Evolutionary conservation across 2,888 invertebrate species (phyloP), one percentile per base, ranked within the genome.

Genomic region (Celastrina argiolus): DNA sequence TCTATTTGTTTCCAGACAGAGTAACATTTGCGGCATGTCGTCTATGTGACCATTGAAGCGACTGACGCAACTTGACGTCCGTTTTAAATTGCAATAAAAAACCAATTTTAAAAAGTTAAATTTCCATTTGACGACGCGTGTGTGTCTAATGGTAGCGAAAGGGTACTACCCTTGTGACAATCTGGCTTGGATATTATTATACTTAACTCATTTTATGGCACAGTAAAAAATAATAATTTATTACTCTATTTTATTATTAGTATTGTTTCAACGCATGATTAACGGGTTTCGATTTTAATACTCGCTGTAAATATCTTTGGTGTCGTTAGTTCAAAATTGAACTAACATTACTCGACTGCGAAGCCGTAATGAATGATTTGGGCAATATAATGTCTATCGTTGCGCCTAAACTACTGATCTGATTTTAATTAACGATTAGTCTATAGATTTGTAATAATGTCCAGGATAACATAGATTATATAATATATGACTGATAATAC

Each of bases 71-170:
- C 5, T 51, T 51, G 51, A 61, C 61, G 22, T 36, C 61, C 61
- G 36, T 39, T 61, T 61, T 39, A 36, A 61, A 36, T 61, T 26
- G 61, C 80, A 83, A 88, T 89, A 88, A 86, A 88, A 87, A 80
- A 81, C 82, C 84, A 88, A 88, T 88, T 88, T 87, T 76, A 83
- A 88, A 85, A 87, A 85, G 85, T 86, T 88, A 83, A 88, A 89
- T 77, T 84, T 81, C 83, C 81, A 86, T 87, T 87, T 85, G 85
- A 81, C 87, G 80, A 76, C 87, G 87, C 77, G 83, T 88, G 89
- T 87, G 89, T 89, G 88, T 88, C 89, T 84, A 89, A 90, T 86
- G 80, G 78, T 78, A 79, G 78, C 78, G 78, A 80, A 80, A 83
- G 88, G 85, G 79, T 82, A 81, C 84, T 84, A 84, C 74, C 72